Conservation (phyloP, 1,140 invertebrate species). For the Pseudomyrmex sp. region DNA sequence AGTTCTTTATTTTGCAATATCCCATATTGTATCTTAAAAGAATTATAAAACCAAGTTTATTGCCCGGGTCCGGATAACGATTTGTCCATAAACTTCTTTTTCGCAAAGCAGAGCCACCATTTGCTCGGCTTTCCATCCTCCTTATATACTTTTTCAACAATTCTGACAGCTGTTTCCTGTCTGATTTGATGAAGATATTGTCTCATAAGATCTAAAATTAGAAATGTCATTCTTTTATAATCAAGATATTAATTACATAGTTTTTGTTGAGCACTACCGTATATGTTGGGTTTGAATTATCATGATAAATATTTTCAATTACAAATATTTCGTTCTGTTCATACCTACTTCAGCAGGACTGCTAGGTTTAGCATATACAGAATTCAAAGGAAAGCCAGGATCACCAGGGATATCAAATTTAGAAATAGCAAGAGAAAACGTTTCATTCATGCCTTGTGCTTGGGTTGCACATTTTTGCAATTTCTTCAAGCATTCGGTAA, state of each 20-base stretch:
- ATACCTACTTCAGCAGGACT: conserved; percentile 91
- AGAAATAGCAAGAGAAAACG: conserved; percentile 97
- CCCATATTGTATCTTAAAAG: conserved; percentile 24
- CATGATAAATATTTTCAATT: too few relatives aligned
- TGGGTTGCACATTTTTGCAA: conserved; percentile 96
- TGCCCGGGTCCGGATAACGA: conserved; percentile 94
- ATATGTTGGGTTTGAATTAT: too few relatives aligned
- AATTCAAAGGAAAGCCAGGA: conserved; percentile 97
- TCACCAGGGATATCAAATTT: conserved; percentile 99
- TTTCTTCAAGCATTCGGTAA: conserved; percentile 98
- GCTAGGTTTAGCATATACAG: conserved; percentile 97
- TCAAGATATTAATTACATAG: neutral
- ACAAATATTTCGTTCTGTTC: neutral
- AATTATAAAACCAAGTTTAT: conserved; percentile 70
- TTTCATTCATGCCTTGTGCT: conserved; percentile 96
- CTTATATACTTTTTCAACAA: conserved; percentile 92
- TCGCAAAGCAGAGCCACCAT: conserved; percentile 99
- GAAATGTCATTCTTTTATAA: conserved; percentile 1
- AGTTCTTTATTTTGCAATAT: conserved; percentile 15
- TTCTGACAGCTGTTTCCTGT: conserved; percentile 96
- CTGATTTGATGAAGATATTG: conserved; percentile 97
- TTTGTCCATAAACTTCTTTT: conserved; percentile 99
- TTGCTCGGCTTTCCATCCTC: conserved; percentile 98
- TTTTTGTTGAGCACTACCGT: too few relatives aligned
- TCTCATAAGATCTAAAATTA: conserved; percentile 92